A percentile compares a stretch with the other conserved stretches of the same genome.
phyloP scores from a whole-genome alignment of 2,113 vertebrate genomes.

The Meriones unguiculatus region DNA sequence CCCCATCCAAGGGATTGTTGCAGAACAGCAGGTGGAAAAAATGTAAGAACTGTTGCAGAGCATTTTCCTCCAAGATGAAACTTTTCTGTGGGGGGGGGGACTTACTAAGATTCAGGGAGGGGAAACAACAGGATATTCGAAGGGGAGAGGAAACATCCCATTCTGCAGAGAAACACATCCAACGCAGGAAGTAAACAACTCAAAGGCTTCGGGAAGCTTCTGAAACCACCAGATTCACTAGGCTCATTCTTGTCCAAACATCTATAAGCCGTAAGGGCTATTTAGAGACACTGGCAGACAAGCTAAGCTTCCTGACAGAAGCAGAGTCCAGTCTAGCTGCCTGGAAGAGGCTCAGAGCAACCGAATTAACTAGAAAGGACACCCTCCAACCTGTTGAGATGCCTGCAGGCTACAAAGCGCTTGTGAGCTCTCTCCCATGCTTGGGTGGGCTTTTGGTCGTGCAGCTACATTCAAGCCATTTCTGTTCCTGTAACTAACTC shows the following conservation, averaged over 20 bases:
- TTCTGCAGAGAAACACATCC: not conserved
- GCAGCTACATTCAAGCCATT: not conserved
- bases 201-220: not conserved
- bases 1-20: not conserved
- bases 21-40: not conserved
- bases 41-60: not conserved
- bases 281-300: not conserved
- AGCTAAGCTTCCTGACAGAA: not conserved
- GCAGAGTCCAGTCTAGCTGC: not conserved
- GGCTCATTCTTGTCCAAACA: not conserved
- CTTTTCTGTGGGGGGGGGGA: not conserved
- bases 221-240: not conserved
- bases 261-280: not conserved
- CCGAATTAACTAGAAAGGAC: not conserved
- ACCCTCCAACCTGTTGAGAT: not conserved
- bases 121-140: not conserved
- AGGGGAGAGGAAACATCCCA: not conserved
- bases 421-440: not conserved
- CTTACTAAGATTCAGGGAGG: not conserved
- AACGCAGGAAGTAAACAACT: not conserved
- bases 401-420: not conserved
- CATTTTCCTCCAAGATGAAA: not conserved
- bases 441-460: not conserved
- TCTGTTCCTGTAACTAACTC: not conserved
- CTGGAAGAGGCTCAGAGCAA: not conserved